Conservation (phyloP, 2,113 vertebrate genomes). For the Orientallactaga bullata region DNA sequence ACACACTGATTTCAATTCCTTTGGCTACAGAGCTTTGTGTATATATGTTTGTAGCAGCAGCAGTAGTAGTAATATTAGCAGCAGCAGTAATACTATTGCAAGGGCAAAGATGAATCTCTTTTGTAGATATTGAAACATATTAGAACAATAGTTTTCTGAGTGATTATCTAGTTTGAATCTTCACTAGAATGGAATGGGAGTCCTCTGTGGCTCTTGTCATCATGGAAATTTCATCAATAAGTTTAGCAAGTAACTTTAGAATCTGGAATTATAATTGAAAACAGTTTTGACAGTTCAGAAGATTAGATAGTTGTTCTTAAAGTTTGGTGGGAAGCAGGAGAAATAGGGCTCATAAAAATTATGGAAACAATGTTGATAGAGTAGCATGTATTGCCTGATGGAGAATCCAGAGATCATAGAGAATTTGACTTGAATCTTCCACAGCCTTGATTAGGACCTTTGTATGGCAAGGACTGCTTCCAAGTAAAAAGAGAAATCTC, state of each 20-base stretch:
- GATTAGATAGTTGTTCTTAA: background rate
- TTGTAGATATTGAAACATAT: background rate
- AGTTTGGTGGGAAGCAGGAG: background rate
- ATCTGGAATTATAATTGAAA: conserved; percentile 36
- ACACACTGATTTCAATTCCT: background rate
- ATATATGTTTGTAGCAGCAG: background rate
- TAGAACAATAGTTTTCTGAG: conserved; percentile 25
- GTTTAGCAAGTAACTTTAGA: conserved; percentile 24
- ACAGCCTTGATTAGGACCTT: background rate
- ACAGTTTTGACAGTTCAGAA: conserved; percentile 21
- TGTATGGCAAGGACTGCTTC: background rate
- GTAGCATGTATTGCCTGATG: background rate
- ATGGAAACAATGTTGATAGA: background rate
- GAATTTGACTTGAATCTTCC: background rate
- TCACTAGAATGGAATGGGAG: background rate
- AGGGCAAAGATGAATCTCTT: background rate
- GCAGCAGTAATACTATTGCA: background rate
- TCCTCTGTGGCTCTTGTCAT: background rate
- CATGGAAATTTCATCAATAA: background rate
- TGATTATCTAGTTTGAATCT: conserved; percentile 18
- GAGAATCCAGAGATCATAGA: background rate
- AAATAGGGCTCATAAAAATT: background rate
- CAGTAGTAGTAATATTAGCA: background rate
- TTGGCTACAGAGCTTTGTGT: background rate
- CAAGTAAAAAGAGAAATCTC: conserved; percentile 21